Evolutionary conservation across 64 coral and sea anemone genomes (phyloP), one percentile per base, ranked within the genome.

Genomic region (Porites australiensis): DNA sequence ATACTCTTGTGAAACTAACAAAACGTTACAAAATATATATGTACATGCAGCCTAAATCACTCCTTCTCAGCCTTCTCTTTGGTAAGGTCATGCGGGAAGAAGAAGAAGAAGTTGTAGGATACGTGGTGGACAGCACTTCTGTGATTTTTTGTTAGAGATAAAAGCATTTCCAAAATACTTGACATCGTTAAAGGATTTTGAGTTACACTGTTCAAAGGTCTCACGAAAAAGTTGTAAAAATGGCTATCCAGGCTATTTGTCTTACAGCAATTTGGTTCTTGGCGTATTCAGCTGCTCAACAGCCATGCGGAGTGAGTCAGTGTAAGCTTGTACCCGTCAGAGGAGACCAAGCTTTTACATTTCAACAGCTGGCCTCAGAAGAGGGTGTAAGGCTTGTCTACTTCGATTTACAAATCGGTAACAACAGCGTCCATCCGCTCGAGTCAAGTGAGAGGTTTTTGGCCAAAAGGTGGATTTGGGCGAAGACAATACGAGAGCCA

Each of bases 1-100:
- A 53, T 77, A 77, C 75, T 54, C 47, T 77, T 54, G 75, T 77
- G 75, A 77, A 77, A 77, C 75, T 77, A 77, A 77, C 75, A 77
- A 77, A 77, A 77, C 75, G 75, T 77, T 55, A 77, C 50, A 77
- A 77, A 77, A 77, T 77, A 54, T 77, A 27, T 70, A n/a, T n/a
- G n/a, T n/a, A n/a, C n/a, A n/a, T n/a, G n/a, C n/a, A n/a, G n/a
- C n/a, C n/a, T n/a, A n/a, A n/a, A n/a, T n/a, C n/a, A n/a, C n/a
- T n/a, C n/a, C n/a, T n/a, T n/a, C n/a, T 37, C 27, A 37, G 27
- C 27, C n/a, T n/a, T n/a, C n/a, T n/a, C n/a, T n/a, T n/a, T n/a
- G n/a, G n/a, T n/a, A n/a, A n/a, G n/a, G n/a, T n/a, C n/a, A n/a
- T n/a, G n/a, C n/a, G n/a, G n/a, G n/a, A n/a, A n/a, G n/a, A n/a